A percentile compares a stretch with the other conserved stretches of the same genome.
Conservation (phyloP, 2,113 vertebrate species). For the Tinamus guttatus region DNA sequence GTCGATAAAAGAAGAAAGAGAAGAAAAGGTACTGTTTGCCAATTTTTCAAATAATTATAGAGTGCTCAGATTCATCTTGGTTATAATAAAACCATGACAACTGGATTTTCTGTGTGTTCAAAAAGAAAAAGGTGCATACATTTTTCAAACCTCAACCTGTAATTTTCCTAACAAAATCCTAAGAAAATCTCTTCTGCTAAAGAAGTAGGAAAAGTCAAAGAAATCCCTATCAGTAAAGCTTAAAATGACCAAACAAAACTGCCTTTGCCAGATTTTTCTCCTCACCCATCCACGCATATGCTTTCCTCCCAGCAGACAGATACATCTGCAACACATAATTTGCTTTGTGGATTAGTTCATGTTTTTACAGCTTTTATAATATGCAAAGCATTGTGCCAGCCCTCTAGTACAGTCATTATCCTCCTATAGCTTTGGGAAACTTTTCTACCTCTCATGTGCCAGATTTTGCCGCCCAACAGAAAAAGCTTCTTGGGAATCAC, state of each 20-base stretch:
- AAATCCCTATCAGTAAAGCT: neutral
- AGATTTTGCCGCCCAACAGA: neutral
- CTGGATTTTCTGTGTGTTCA: neutral
- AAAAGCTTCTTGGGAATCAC: neutral
- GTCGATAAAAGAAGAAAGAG: neutral
- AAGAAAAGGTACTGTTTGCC: neutral
- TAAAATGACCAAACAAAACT: neutral
- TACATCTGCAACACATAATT: conserved; percentile 16
- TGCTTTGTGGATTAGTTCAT: conserved; percentile 26
- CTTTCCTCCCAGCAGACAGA: conserved; percentile 17
- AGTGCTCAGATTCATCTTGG: neutral
- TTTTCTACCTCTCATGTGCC: neutral
- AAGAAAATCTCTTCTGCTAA: neutral
- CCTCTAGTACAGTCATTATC: neutral
- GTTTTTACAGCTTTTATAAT: conserved; percentile 37
- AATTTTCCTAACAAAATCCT: neutral
- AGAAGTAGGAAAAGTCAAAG: neutral
- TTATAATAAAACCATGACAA: neutral
- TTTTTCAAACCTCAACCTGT: neutral
- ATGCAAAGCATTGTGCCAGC: neutral
- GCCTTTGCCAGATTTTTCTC: neutral
- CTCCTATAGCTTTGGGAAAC: neutral
- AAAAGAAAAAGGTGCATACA: accelerated
- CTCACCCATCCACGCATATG: neutral
- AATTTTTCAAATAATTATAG: neutral